Conservation (phyloP, 1,140 invertebrate genomes). For the Zaprionus gabonicus region DNA sequence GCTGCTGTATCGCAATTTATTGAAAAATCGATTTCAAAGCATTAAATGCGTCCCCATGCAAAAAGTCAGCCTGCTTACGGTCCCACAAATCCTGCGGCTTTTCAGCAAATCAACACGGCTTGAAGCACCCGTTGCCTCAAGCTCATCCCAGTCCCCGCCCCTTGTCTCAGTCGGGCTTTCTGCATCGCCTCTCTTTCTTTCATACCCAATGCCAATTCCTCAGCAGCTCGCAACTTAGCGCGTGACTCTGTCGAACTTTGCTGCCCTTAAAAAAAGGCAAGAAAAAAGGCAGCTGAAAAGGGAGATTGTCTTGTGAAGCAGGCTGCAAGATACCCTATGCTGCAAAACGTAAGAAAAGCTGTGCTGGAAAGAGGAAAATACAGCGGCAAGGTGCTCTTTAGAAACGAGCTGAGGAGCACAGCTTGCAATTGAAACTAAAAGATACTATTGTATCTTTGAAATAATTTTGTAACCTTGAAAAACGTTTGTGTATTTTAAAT, state of each 20-base stretch:
- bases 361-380: too few species aligned
- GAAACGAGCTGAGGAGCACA: too few species aligned
- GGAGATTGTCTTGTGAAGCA: background rate
- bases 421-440: too few species aligned
- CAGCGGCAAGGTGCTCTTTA: too few species aligned
- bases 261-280: slow-evolving; percentile 29
- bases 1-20: slow-evolving; percentile 62
- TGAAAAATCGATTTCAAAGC: slow-evolving; percentile 78
- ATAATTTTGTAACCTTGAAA: background rate
- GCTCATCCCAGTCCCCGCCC: background rate
- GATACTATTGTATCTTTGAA: too few species aligned
- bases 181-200: background rate
- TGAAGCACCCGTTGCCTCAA: slow-evolving; percentile 42
- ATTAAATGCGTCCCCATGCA: slow-evolving; percentile 61
- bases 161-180: background rate
- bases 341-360: too few species aligned
- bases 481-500: too few species aligned
- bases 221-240: slow-evolving; percentile 63
- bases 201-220: background rate
- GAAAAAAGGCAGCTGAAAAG: slow-evolving; percentile 11
- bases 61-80: slow-evolving; percentile 67
- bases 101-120: slow-evolving; percentile 74
- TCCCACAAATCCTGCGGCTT: slow-evolving; percentile 75
- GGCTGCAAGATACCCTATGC: background rate
- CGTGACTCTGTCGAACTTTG: slow-evolving; percentile 74